Conservation (phyloP, 2,797 vertebrate species). For the Premnoplex brunnescens region DNA sequence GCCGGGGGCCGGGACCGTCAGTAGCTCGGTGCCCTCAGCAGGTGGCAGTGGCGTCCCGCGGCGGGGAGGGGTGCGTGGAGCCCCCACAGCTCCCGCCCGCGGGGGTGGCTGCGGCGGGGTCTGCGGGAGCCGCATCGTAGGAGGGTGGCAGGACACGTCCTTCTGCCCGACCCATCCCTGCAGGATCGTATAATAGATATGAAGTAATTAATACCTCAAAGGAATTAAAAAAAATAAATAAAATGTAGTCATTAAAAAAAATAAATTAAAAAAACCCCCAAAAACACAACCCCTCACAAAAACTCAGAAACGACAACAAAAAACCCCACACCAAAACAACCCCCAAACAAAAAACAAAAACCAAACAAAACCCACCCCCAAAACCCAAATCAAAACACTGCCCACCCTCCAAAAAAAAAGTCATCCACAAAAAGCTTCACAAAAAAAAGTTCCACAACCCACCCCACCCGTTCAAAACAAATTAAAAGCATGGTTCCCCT, state of each 20-base stretch:
- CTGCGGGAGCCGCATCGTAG: accelerated
- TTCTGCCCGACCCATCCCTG: neutral
- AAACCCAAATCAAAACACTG: neutral
- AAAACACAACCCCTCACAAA: no score
- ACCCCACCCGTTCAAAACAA: neutral
- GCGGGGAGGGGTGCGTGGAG: neutral
- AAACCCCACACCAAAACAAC: no score
- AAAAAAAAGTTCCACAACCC: neutral
- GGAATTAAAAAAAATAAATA: neutral
- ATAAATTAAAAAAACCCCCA: neutral
- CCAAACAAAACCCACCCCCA: neutral
- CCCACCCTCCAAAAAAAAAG: neutral
- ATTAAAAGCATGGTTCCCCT: neutral
- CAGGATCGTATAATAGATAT: accelerated
- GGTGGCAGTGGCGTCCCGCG: slow-evolving; percentile 70
- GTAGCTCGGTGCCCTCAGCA: slow-evolving; percentile 60
- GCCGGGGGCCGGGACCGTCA: neutral
- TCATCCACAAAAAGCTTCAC: neutral
- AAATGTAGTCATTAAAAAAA: neutral
- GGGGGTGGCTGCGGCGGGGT: neutral
- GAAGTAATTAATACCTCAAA: neutral
- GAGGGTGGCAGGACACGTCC: accelerated
- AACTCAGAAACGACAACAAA: no score
- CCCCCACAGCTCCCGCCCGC: neutral
- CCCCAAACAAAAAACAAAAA: neutral